Base-by-base conservation (phyloP, 2,797 vertebrate species). In the Rhabdomys pumilio region DNA sequence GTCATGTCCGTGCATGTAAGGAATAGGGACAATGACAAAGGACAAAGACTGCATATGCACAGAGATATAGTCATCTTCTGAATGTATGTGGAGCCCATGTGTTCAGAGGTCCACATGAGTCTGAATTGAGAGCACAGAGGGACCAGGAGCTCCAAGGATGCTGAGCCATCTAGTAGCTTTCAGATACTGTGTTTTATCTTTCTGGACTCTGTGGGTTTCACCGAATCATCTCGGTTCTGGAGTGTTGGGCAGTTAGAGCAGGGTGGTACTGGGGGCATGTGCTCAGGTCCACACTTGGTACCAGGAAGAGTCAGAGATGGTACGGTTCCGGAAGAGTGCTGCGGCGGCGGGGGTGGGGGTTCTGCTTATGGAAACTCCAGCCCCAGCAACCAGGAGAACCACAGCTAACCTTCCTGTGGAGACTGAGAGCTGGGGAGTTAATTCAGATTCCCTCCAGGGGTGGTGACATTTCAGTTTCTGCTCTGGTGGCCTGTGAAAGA, bases 251-350 rank as follows among this genome's bases (percentile, higher is more conserved):
- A 24, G 83, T 38, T 34, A 38, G 41, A 72, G 41, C 34, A 59
- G 44, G 14, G 11, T 55, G 50, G 61, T 34, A n/a, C 57, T 6
- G 7, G 15, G 55, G 55, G 6, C 55, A 13, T 13, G 19, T 41
- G 50, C 34, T 34, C 0, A 3, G 22, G 3, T 76, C 38, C 14
- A 8, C 3, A 3, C 0, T 0, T 61, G 29, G 57, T 82, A 0
- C 57, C 38, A 5, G 38, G 50, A 17, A 3, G 89, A 80, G 63
- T 12, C 65, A 20, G 0, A 0, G 6, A 63, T 13, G 20, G 22
- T 53, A 34, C 10, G 7, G 20, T 20, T 41, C 1, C 1, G 0
- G 67, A 24, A 50, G 22, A 47, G n/a, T 76, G 34, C 1, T 2
- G 14, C 24, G 0, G 31, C 9, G 19, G 17, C 17, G 17, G 57